Base-by-base conservation (phyloP, 2,888 invertebrate species). In the Mythimna ferrago region DNA sequence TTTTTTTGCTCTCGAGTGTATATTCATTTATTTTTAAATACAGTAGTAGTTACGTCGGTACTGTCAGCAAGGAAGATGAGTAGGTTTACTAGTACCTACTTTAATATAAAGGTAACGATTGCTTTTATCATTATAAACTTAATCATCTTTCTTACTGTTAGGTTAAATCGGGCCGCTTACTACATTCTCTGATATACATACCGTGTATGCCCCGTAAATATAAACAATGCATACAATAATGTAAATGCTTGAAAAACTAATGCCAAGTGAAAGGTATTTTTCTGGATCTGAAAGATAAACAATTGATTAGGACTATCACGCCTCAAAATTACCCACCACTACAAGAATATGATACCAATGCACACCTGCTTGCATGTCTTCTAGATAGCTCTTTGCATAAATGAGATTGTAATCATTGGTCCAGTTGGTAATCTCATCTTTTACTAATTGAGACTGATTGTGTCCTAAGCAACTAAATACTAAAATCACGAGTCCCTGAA, bases 151-250 rank as follows among this genome's bases (percentile, higher is more conserved):
- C 44, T 48, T 19, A 48, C 48, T 48, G 48, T 16, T 48, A 48
- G 6, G 5, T 44, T 11, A 16, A 1, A 16, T 16, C 14, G 19
- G 7, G 51, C 19, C 6, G 19, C n/a, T 16, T 53, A 53, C 32
- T 32, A 16, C 14, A 4, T 26, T 56, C 6, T 56, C 14, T 14
- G 16, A 32, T 57, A 58, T 35, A 58, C 91, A 90, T 88, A 95
- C 96, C 87, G 83, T 91, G 76, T 92, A 96, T 3, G 96, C 94
- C 81, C 95, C 96, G 77, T 96, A 95, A 35, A 94, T 92, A 79
- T 91, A 95, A 63, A 93, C 57, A 19, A 93, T 21, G 72, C 93
- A 92, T 61, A 90, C 72, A 66, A 92, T 48, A 65, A 94, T 88
- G 74, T 95, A 95, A 14, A 95, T 78, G 58, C 90, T 90, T 66